Conservation (phyloP, 2,888 invertebrate species). For the Halictus ligatus region DNA sequence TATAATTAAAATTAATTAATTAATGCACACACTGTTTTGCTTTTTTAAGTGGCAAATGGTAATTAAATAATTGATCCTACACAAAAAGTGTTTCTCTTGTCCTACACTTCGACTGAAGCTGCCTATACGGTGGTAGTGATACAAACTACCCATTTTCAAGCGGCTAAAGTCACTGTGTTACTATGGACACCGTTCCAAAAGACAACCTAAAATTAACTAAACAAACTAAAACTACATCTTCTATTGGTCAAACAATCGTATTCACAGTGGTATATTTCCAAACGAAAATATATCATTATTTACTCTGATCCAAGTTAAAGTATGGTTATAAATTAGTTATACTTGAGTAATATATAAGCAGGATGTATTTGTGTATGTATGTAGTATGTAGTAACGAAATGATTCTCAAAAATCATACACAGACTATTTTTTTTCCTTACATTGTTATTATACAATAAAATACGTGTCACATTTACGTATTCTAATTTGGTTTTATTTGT, state of each 20-base stretch:
- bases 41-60: slow-evolving; percentile 2
- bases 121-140: slow-evolving; percentile 25
- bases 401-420: not conserved
- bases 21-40: not conserved
- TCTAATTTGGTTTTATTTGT: not conserved
- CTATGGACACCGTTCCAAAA: slow-evolving; percentile 39
- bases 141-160: slow-evolving; percentile 37
- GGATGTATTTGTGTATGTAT: not conserved
- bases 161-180: slow-evolving; percentile 51
- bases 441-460: not conserved
- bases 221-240: not conserved
- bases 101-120: slow-evolving; percentile 28
- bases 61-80: slow-evolving; percentile 17
- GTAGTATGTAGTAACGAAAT: not conserved
- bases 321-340: not conserved
- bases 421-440: not conserved
- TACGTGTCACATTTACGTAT: not conserved
- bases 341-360: not conserved
- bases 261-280: not conserved
- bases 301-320: not conserved
- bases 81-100: slow-evolving; percentile 21
- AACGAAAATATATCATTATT: not conserved
- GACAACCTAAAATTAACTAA: slow-evolving; percentile 29
- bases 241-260: slow-evolving; percentile 15
- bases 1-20: slow-evolving; percentile 4